phyloP scores from a whole-genome alignment of 2,888 invertebrate species.

The Ecliptopera silaceata region DNA sequence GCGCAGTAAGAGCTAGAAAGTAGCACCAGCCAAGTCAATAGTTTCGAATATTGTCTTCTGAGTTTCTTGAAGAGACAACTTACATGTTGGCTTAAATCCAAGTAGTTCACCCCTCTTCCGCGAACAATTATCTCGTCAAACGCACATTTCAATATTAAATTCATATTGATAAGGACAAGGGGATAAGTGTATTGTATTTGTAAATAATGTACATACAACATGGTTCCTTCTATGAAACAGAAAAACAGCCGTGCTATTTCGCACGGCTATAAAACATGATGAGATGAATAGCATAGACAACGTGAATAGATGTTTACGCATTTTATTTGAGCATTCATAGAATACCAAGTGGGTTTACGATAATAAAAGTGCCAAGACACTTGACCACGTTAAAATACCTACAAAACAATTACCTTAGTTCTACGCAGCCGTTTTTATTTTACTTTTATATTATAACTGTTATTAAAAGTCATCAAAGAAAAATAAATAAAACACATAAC shows the following conservation, averaged over 20 bases:
- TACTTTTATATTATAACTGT: neutral
- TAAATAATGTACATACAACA: too few relatives aligned
- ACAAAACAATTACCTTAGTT: neutral
- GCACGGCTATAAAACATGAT: conserved; percentile 1
- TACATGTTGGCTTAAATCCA: too few relatives aligned
- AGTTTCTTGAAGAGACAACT: too few relatives aligned
- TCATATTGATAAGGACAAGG: too few relatives aligned
- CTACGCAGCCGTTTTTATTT: neutral
- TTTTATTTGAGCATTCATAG: conserved; percentile 8
- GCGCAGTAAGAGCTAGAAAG: conserved; percentile 1
- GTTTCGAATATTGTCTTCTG: neutral
- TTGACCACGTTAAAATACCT: neutral
- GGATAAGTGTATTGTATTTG: too few relatives aligned
- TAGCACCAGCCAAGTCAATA: neutral
- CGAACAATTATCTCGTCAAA: too few relatives aligned
- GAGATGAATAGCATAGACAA: neutral
- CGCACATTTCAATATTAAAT: too few relatives aligned
- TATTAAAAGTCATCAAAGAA: neutral
- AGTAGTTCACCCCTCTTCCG: too few relatives aligned
- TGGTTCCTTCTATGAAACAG: neutral
- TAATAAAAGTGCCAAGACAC: neutral
- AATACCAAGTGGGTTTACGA: conserved; percentile 8
- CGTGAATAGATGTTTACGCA: neutral
- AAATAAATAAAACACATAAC: neutral
- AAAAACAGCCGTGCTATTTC: neutral